Evolutionary conservation across 2,888 invertebrate species (phyloP), one percentile per base, ranked within the genome.

Genomic region (Crematogaster levior): DNA sequence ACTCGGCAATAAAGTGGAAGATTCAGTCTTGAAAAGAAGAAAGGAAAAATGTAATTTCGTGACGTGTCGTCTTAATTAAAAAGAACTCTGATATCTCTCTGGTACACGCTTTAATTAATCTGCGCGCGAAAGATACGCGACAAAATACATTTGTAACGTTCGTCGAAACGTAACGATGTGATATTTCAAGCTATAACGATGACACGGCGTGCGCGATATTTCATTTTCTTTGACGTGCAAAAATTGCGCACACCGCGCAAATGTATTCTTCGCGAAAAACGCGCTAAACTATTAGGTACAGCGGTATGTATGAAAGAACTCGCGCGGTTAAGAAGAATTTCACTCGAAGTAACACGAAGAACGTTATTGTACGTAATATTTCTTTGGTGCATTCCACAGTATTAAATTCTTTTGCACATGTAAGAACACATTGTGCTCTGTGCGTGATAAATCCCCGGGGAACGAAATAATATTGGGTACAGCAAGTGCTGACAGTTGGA

Each of bases 321-420:
- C 21, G 30, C 43, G 77, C 43, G 77, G 77, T 79, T 79, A 79
- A 68, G 56, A 77, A 77, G 70, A 79, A 79, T 79, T 79, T 79
- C 43, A 56, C 77, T 70, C 56, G 0, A 56, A 79, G 56, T 68
- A 79, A 79, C 77, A 79, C 56, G 77, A 56, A 24, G 53, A 77
- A 56, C 77, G 77, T 79, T 68, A 79, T 79, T 56, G 70, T 70
- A 79, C 70, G 74, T 85, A 83, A 74, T 82, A 65, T 83, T 86
- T 85, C 53, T 74, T 83, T 81, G 81, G 73, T 63, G 85, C 79
- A 61, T 79, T 66, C 84, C 72, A 77, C 73, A 81, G 66, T 84
- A 63, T 51, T 68, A 68, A 81, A 74, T 79, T 61, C 70, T 70
- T 74, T 66, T 74, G 72, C 66, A 34, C 82, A 65, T 53, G 56